Base-by-base conservation (phyloP, 2,888 invertebrate species). In the Himalopsyche tibetana region DNA sequence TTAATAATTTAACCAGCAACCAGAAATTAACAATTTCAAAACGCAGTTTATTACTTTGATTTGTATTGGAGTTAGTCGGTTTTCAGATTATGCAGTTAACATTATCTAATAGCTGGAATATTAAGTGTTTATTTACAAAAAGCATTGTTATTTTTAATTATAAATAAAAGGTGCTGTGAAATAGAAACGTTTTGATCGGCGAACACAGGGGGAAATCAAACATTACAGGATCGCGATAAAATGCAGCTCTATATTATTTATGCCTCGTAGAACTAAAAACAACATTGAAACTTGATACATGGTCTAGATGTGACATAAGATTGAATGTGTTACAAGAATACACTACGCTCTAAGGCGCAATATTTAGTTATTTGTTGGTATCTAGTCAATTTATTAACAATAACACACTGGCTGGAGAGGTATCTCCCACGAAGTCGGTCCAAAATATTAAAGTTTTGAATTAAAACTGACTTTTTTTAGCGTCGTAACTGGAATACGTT, bases 341-440 rank as follows among this genome's bases (percentile, higher is more conserved):
- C 8, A 15, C 74, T 36, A 36, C 74, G 15, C 5, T 3, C 51
- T 15, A 8, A 28, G 15, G 15, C 3, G 4, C 38, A 12, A 5
- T 5, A 74, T 74, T 3, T 3, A 36, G 74, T 36, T 38, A 36
- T 74, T 11, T 74, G 15, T 28, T 74, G 12, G 15, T 36, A 36
- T 28, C 74, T 12, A 74, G 5, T 36, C 12, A 74, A 74, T 38
- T 15, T 36, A 74, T 15, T 28, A 4, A 74, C 36, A 74, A 74
- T 36, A 74, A 74, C 38, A 74, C 19, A 74, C 74, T 11, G 15
- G 2, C 12, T 74, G 1, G 5, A 38, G 11, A 74, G 15, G 38
- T 38, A 74, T 74, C 74, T 74, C 74, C 74, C 74, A 74, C 74
- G 74, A 74, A 74, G 74, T 36, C 74, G 38, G 36, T 5, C 12